Conservation (phyloP, 2,113 vertebrate species). For the Salvator merianae region DNA sequence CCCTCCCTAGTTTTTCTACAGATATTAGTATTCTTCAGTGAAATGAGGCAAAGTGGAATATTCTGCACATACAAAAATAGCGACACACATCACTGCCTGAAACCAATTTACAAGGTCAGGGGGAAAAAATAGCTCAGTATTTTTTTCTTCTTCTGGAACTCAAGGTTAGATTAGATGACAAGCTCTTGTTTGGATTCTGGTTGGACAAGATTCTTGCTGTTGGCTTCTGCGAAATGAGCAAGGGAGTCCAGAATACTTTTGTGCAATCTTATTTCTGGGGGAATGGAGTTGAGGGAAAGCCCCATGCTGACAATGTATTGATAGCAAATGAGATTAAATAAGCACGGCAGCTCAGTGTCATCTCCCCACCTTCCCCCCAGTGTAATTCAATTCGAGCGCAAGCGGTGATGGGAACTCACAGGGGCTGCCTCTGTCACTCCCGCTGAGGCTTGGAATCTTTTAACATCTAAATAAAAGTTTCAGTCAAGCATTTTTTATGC, state of each 20-base stretch:
- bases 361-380: conserved; percentile 77
- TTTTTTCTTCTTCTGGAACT: neutral
- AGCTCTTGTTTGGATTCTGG: neutral
- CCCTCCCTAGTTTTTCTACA: neutral
- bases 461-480: conserved; percentile 81
- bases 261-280: conserved; percentile 49
- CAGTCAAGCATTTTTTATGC: conserved; percentile 78
- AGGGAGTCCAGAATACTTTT: conserved; percentile 18
- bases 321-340: conserved; percentile 84
- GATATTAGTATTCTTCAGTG: neutral
- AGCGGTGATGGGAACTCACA: conserved; percentile 74
- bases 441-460: conserved; percentile 74
- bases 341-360: conserved; percentile 76
- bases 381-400: conserved; percentile 79
- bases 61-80: neutral
- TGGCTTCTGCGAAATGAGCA: conserved; percentile 31
- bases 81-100: neutral
- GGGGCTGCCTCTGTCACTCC: conserved; percentile 75
- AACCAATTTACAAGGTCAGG: neutral
- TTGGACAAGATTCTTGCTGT: neutral
- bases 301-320: conserved; percentile 80
- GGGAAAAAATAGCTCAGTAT: neutral
- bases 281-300: conserved; percentile 63
- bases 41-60: neutral
- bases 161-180: neutral